Percentiles rank a stretch among this genome's conserved stretches.
These are phyloP conservation scores for Chromobotia macracanthus DNA, from an alignment of 2,797 vertebrate genomes.

Conservation along the genomic window DNA sequence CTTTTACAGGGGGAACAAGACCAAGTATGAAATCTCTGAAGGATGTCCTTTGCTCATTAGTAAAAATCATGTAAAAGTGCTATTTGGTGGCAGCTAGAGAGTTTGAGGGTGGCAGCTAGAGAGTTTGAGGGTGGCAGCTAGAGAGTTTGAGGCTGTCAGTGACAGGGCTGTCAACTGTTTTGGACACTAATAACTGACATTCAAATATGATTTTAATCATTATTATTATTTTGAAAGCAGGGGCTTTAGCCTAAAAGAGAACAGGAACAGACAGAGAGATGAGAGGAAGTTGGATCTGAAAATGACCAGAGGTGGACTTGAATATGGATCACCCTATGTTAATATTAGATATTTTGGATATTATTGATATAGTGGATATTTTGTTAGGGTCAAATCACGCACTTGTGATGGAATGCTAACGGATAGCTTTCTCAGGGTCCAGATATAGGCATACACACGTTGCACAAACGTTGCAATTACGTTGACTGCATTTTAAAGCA, in stretches of 20 bases:
- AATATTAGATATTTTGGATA: too few species aligned
- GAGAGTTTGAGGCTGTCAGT: neutral
- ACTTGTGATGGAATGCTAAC: too few species aligned
- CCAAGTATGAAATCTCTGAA: neutral
- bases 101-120: too few species aligned
- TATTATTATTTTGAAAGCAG: neutral
- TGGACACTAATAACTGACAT: too few species aligned
- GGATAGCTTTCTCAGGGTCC: too few species aligned
- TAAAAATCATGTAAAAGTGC: neutral
- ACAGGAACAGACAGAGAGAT: neutral
- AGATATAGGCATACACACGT: too few species aligned
- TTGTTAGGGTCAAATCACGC: too few species aligned
- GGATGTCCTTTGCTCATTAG: neutral
- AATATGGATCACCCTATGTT: too few species aligned
- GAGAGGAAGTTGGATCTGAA: neutral
- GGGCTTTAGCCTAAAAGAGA: neutral
- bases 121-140: too few species aligned
- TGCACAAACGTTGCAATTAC: neutral
- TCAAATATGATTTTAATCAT: neutral
- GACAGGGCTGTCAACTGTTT: neutral
- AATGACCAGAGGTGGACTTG: too few species aligned
- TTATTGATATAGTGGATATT: neutral
- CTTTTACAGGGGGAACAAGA: constrained; percentile 1
- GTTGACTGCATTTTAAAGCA: neutral
- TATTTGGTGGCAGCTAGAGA: neutral